phyloP scores from a whole-genome alignment of 2,888 invertebrate genomes.

The Cylindroiulus punctatus region DNA sequence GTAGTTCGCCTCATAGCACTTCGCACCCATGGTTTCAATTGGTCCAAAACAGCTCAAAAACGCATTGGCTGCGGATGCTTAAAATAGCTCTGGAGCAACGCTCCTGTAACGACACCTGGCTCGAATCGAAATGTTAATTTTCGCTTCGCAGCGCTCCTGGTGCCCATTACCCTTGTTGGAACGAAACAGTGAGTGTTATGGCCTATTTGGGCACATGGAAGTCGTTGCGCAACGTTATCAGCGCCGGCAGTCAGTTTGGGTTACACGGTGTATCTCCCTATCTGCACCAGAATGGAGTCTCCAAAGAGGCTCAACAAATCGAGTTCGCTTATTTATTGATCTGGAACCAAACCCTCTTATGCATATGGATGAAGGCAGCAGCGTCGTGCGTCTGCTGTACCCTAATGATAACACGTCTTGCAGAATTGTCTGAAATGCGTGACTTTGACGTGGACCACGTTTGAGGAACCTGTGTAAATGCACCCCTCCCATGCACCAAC shows the following conservation, averaged over 20 bases:
- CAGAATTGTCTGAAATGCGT: background rate
- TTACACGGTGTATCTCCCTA: conserved; percentile 9
- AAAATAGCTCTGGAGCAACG: background rate
- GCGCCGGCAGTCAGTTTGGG: background rate
- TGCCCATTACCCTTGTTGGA: background rate
- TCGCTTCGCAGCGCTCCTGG: background rate
- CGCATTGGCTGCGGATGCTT: background rate
- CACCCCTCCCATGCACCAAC: no score
- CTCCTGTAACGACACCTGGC: conserved; percentile 1
- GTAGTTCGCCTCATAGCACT: background rate
- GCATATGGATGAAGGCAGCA: conserved; percentile 29
- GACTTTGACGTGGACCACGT: no score
- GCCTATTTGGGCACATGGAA: background rate
- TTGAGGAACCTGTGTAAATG: no score
- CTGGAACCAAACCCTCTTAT: conserved; percentile 37
- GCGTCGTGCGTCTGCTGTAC: conserved; percentile 2
- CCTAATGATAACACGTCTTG: conserved; percentile 24
- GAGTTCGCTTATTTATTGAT: conserved; percentile 42
- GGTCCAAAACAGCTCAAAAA: background rate
- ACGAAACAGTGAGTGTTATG: background rate
- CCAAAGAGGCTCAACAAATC: background rate
- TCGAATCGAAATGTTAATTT: background rate
- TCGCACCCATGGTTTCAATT: background rate
- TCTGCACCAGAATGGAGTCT: background rate
- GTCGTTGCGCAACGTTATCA: conserved; percentile 2